A percentile compares a stretch with the other conserved stretches of the same genome.
phyloP scores from a whole-genome alignment of 2,797 vertebrate species.

The Cossypha caffra region DNA sequence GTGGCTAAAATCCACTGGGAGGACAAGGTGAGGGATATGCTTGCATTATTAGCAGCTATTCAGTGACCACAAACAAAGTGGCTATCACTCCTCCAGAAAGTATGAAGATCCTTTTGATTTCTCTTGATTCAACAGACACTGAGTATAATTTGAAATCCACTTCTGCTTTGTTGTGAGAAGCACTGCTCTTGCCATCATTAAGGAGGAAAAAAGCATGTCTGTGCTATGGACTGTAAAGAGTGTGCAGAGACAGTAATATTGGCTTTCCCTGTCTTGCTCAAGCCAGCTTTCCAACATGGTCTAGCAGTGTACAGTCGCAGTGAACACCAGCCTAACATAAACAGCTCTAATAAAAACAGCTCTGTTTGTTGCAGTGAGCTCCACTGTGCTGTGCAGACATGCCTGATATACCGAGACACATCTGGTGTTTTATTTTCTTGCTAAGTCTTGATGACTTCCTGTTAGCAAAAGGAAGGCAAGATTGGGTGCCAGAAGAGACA shows the following conservation, averaged over 20 bases:
- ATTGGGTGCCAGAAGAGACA: conserved; percentile 39
- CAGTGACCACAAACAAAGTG: background rate
- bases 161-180: background rate
- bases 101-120: background rate
- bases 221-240: background rate
- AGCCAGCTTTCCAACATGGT: background rate
- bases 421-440: conserved; percentile 58
- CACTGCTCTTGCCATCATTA: background rate
- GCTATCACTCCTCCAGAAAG: background rate
- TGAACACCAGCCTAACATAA: background rate
- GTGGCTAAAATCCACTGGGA: conserved; percentile 15
- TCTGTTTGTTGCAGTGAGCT: background rate
- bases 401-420: conserved; percentile 22
- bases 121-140: background rate
- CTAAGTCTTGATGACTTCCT: conserved; percentile 49
- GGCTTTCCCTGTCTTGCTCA: background rate
- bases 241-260: background rate
- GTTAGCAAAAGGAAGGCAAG: conserved; percentile 35
- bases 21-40: background rate
- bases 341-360: background rate
- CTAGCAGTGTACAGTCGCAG: background rate
- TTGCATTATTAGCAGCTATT: background rate
- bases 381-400: background rate
- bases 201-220: background rate
- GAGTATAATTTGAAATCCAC: background rate